Conservation (phyloP, 2,113 vertebrate species). For the Colossoma macropomum region DNA sequence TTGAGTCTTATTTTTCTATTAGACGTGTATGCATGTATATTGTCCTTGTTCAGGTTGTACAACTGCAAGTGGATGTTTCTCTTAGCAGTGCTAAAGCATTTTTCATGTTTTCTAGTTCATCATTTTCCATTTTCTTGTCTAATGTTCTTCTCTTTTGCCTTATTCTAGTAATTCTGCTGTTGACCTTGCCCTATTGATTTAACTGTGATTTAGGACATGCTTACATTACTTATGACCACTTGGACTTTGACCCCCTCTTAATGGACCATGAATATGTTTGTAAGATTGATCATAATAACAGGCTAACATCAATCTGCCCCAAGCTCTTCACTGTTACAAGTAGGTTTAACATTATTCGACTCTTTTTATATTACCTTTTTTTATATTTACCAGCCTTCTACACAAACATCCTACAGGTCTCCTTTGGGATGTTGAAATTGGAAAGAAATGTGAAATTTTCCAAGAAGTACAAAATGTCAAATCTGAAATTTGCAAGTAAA, state of each 20-base stretch:
- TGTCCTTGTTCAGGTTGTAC: no score
- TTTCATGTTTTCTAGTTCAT: no score
- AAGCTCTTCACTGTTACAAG: neutral
- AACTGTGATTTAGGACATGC: neutral
- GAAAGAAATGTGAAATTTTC: neutral
- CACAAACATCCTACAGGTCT: neutral
- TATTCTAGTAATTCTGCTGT: neutral
- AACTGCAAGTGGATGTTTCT: no score
- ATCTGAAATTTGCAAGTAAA: neutral
- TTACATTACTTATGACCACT: neutral
- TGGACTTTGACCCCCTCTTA: neutral
- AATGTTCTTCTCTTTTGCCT: neutral
- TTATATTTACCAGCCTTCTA: neutral
- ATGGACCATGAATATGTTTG: neutral
- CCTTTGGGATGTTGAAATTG: neutral
- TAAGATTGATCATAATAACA: neutral
- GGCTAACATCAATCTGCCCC: neutral
- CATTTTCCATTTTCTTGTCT: no score
- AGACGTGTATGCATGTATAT: no score
- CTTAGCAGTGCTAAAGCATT: no score
- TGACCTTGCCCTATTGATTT: neutral
- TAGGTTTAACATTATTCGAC: neutral
- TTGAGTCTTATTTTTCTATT: no score
- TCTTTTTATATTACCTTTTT: neutral
- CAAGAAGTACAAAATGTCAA: neutral